Percentiles rank a stretch among this genome's conserved stretches.
phyloP scores from a whole-genome alignment of 1,140 invertebrate genomes.

The Zaprionus africanus region DNA sequence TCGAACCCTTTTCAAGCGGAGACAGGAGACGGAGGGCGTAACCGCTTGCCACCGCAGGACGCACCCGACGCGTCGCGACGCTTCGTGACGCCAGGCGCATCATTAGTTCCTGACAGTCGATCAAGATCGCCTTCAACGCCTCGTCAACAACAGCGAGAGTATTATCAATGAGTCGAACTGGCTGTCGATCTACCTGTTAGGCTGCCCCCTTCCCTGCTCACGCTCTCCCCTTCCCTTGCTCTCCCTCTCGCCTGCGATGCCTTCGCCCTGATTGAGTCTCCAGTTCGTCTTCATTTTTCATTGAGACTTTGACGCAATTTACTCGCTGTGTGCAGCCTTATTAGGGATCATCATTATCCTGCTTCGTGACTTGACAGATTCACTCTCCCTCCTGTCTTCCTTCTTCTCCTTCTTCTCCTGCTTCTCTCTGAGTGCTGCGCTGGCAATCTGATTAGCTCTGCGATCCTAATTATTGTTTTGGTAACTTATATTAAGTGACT shows the following conservation, averaged over 20 bases:
- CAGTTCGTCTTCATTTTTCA: conserved; percentile 48
- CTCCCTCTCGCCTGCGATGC: conserved; percentile 25
- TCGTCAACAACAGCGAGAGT: neutral
- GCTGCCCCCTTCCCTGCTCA: neutral
- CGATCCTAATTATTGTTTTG: conserved; percentile 50
- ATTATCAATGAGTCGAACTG: conserved; percentile 30
- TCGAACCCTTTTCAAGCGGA: conserved; percentile 27
- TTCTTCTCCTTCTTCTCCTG: no score
- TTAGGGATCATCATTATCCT: conserved; percentile 53
- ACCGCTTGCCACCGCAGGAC: conserved; percentile 48
- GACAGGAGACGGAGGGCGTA: conserved; percentile 38
- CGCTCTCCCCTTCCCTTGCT: neutral
- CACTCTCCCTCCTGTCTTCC: no score
- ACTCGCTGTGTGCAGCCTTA: conserved; percentile 7
- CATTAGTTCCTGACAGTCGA: conserved; percentile 42
- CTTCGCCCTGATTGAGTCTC: conserved; percentile 36
- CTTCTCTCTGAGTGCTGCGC: conserved; percentile 14
- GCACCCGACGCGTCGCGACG: conserved; percentile 38
- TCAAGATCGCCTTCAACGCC: conserved; percentile 30
- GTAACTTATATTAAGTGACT: conserved; percentile 24
- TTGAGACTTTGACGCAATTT: conserved; percentile 45
- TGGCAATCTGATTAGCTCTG: conserved; percentile 28
- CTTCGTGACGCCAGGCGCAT: conserved; percentile 45
- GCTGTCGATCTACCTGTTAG: conserved; percentile 25
- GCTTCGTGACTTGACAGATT: conserved; percentile 36